Conservation (phyloP, 2,888 invertebrate species). For the Oscheius myriophilus region DNA sequence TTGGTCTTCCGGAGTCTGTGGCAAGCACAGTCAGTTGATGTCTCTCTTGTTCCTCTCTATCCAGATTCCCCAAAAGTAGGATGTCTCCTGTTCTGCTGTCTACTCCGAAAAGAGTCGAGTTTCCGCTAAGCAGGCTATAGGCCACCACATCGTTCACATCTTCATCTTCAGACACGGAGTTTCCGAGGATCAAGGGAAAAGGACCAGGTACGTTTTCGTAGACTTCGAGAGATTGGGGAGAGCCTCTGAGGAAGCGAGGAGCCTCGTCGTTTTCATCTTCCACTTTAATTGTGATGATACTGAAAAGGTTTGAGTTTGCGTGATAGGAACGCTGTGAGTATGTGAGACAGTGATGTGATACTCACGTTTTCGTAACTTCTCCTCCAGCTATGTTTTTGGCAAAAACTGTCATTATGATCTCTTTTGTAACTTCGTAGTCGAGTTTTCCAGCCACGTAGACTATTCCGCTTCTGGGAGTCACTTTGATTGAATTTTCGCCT, state of each 20-base stretch:
- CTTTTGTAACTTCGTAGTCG: constrained; percentile 37
- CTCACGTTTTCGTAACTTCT: neutral
- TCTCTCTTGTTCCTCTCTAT: constrained; percentile 39
- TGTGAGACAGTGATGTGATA: too few species aligned
- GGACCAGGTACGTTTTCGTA: constrained; percentile 37
- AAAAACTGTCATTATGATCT: constrained; percentile 15
- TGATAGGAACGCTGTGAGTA: too few species aligned
- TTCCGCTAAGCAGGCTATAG: constrained; percentile 53
- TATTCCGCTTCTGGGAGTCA: constrained; percentile 12
- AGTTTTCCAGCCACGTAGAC: constrained; percentile 22
- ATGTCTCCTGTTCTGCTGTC: constrained; percentile 48
- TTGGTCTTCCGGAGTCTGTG: constrained; percentile 38
- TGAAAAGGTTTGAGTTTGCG: constrained; percentile 8
- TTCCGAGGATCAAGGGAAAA: constrained; percentile 29
- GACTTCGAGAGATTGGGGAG: constrained; percentile 38
- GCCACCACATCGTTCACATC: constrained; percentile 50
- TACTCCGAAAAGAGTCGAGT: constrained; percentile 51
- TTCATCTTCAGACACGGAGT: constrained; percentile 32
- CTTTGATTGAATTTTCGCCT: constrained; percentile 1
- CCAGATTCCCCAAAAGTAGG: constrained; percentile 32
- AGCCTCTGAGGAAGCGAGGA: constrained; percentile 53
- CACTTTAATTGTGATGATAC: constrained; percentile 38
- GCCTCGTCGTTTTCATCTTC: constrained; percentile 57
- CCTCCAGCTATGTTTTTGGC: constrained; percentile 23
- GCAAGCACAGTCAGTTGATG: constrained; percentile 47